These are phyloP conservation scores for Adoxophyes honmai DNA, from an alignment of 1,140 invertebrate genomes.

Conservation along the genomic window DNA sequence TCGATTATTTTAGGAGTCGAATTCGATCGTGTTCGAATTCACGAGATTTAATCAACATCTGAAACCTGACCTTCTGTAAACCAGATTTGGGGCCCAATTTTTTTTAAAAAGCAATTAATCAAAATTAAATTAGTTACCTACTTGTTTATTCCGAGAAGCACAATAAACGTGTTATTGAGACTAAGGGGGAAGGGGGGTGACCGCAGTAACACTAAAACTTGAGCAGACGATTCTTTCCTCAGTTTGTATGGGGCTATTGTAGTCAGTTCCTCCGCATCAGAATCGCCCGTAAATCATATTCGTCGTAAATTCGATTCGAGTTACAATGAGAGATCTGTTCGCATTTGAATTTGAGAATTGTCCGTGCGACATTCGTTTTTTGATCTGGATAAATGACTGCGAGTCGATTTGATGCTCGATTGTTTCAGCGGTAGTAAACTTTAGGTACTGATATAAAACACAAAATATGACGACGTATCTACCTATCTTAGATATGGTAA, in stretches of 20 bases:
- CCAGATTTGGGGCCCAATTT: too few relatives aligned
- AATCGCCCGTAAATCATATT: conserved; percentile 70
- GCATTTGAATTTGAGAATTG: conserved; percentile 52
- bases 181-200: conserved; percentile 40
- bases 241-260: conserved; percentile 62
- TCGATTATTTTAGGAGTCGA: conserved; percentile 68
- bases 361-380: conserved; percentile 45
- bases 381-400: conserved; percentile 1
- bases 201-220: conserved; percentile 68
- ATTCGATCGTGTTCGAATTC: conserved; percentile 29
- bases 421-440: too few relatives aligned
- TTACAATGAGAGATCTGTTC: conserved; percentile 73
- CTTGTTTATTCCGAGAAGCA: conserved; percentile 39
- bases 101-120: too few relatives aligned
- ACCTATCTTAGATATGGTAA: too few relatives aligned
- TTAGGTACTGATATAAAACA: too few relatives aligned
- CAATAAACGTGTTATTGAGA: conserved; percentile 54
- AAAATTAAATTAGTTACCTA: too few relatives aligned
- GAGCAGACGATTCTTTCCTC: conserved; percentile 39
- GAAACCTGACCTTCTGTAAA: conserved; percentile 20
- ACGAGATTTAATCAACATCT: conserved; percentile 36
- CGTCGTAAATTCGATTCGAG: conserved; percentile 71
- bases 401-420: too few relatives aligned
- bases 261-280: conserved; percentile 69
- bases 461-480: too few relatives aligned